Conservation (phyloP, 2,888 invertebrate species). For the Pollenia amentaria region DNA sequence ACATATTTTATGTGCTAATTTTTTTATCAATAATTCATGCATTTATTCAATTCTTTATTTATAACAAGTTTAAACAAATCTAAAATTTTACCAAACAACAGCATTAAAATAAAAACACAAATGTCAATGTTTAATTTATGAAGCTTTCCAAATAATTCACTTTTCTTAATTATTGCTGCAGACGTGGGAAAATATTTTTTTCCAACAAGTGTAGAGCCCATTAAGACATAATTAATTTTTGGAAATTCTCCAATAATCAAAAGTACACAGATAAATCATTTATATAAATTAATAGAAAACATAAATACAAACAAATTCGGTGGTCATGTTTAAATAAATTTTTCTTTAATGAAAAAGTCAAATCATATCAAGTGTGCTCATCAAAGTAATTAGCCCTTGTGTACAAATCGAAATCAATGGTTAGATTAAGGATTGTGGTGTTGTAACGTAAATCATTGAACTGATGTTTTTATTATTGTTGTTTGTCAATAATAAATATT, state of each 20-base stretch:
- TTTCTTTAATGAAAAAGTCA: constrained; percentile 13
- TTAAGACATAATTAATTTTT: neutral
- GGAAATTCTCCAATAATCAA: neutral
- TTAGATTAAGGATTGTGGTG: neutral
- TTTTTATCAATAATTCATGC: too few species aligned
- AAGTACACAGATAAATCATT: neutral
- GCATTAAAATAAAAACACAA: too few species aligned
- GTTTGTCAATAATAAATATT: constrained; percentile 10
- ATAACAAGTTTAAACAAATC: too few species aligned
- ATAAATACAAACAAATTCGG: neutral
- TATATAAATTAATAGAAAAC: neutral
- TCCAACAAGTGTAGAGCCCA: too few species aligned
- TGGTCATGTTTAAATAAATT: neutral
- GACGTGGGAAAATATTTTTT: neutral
- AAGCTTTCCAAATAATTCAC: neutral
- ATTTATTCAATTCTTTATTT: too few species aligned
- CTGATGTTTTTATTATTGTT: neutral
- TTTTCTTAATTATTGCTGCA: neutral
- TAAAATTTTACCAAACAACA: too few species aligned
- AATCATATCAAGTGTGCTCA: neutral
- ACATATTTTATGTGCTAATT: too few species aligned
- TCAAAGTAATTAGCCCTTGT: constrained; percentile 20
- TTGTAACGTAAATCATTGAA: neutral
- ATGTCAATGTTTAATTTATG: too few species aligned
- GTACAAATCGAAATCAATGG: neutral